Conservation (phyloP, 2,888 invertebrate genomes). For the Agonum fuliginosum region DNA sequence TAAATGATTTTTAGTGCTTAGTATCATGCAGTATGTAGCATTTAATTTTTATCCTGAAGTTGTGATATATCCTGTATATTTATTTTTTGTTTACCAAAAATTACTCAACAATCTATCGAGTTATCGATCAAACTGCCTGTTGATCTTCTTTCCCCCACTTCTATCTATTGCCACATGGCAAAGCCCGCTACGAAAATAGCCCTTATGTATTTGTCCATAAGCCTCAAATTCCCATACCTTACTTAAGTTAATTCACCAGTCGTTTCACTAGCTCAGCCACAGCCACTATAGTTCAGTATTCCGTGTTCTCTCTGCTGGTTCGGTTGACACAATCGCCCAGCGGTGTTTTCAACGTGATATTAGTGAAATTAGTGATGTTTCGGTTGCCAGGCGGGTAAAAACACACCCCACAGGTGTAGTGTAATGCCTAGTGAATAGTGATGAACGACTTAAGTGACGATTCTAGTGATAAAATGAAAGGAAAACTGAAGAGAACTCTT, state of each 20-base stretch:
- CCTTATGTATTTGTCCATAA: not conserved
- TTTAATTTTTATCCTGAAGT: no score
- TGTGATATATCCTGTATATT: no score
- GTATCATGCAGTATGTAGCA: no score
- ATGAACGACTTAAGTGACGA: slow-evolving; percentile 13
- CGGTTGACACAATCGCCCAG: not conserved
- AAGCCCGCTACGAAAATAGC: not conserved
- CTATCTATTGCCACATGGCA: not conserved
- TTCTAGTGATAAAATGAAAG: slow-evolving; percentile 46
- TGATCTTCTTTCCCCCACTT: not conserved
- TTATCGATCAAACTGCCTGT: not conserved
- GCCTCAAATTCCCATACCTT: not conserved
- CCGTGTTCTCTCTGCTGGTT: not conserved
- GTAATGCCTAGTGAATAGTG: not conserved
- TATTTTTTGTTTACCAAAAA: no score
- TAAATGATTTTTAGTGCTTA: no score
- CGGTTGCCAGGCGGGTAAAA: not conserved
- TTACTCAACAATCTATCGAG: not conserved
- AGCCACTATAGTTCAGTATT: not conserved
- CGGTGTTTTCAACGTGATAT: not conserved
- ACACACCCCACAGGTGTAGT: no score
- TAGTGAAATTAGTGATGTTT: not conserved
- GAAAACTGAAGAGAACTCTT: slow-evolving; percentile 24
- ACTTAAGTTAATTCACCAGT: not conserved
- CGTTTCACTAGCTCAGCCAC: not conserved